A percentile compares a stretch with the other conserved stretches of the same genome.
phyloP scores from a whole-genome alignment of 1,140 invertebrate species.

The Batillaria attramentaria region DNA sequence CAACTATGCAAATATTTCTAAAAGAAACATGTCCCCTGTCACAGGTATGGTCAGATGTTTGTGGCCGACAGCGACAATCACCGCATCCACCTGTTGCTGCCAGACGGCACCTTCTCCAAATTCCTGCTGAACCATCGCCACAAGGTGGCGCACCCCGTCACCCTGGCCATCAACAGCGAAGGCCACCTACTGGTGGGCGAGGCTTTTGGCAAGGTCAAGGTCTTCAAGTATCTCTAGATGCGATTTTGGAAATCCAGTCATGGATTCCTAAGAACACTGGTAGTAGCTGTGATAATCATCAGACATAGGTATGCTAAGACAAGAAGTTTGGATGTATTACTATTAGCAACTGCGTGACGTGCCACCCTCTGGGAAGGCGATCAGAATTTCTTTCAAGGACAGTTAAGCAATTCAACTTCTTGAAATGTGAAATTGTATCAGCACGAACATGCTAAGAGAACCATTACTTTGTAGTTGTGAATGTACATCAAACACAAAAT shows the following conservation, averaged over 20 bases:
- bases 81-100: slow-evolving; percentile 61
- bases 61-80: slow-evolving; percentile 67
- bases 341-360: background rate
- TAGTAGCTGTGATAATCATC: no score
- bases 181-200: slow-evolving; percentile 63
- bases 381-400: no score
- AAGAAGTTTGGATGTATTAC: no score
- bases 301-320: no score
- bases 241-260: background rate
- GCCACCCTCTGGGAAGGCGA: no score
- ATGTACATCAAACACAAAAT: no score
- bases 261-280: background rate
- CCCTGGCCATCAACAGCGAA: slow-evolving; percentile 52
- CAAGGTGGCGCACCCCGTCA: slow-evolving; percentile 65
- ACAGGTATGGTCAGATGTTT: slow-evolving; percentile 62
- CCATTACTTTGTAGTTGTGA: no score
- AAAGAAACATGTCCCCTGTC: no score
- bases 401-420: no score
- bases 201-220: slow-evolving; percentile 63
- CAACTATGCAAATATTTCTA: no score
- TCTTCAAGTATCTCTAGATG: slow-evolving; percentile 62
- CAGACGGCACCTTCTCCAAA: slow-evolving; percentile 61
- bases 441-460: no score
- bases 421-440: no score
- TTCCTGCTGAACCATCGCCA: slow-evolving; percentile 60